Conservation (phyloP, 2,113 vertebrate genomes). For the Clupea harengus region DNA sequence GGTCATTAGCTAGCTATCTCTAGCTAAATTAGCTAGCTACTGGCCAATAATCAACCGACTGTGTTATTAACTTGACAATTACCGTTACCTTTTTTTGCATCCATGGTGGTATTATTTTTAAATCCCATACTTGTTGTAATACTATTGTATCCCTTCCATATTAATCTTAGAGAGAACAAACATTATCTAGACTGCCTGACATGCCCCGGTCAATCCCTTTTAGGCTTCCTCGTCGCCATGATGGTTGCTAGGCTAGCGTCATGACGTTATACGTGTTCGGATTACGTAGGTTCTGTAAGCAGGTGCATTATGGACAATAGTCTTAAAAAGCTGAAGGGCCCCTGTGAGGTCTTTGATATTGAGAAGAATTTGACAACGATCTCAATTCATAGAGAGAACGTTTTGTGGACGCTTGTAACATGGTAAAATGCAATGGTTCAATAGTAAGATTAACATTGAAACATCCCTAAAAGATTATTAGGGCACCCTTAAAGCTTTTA, state of each 20-base stretch:
- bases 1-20: not conserved
- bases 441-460: too few species aligned
- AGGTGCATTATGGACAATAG: not conserved
- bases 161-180: constrained; percentile 6
- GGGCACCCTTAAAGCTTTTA: too few species aligned
- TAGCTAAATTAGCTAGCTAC: not conserved
- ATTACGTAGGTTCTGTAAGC: not conserved
- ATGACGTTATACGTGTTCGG: not conserved
- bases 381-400: too few species aligned
- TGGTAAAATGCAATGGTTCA: too few species aligned
- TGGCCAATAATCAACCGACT: not conserved
- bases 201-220: not conserved
- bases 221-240: constrained; percentile 71
- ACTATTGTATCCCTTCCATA: not conserved
- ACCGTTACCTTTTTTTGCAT: constrained; percentile 12
- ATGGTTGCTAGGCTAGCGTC: constrained; percentile 71
- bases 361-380: too few species aligned
- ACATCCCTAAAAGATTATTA: too few species aligned
- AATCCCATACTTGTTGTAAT: constrained; percentile 46
- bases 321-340: not conserved
- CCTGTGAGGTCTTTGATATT: not conserved
- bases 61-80: not conserved
- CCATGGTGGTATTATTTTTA: constrained; percentile 9
- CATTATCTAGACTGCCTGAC: constrained; percentile 30
- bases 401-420: too few species aligned